Conservation (phyloP, 2,113 vertebrate genomes). For the Plecotus auritus region DNA sequence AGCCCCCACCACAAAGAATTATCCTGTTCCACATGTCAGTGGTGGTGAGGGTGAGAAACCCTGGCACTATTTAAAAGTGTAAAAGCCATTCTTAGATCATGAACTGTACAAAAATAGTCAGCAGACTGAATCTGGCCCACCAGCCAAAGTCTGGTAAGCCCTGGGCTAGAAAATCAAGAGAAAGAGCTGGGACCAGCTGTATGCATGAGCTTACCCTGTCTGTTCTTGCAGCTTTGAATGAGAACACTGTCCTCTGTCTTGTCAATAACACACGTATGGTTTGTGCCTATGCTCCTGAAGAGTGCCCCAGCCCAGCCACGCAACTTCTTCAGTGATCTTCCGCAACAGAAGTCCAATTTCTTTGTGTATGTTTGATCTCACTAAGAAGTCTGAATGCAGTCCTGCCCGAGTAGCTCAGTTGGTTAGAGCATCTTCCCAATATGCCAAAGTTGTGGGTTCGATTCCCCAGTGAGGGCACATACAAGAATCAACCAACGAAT, state of each 20-base stretch:
- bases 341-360: neutral
- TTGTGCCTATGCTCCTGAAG: neutral
- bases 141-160: neutral
- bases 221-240: neutral
- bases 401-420: no score
- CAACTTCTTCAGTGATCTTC: neutral
- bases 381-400: neutral
- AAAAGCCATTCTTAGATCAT: neutral
- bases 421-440: no score
- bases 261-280: neutral
- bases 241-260: neutral
- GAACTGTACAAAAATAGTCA: neutral
- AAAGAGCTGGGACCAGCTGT: neutral
- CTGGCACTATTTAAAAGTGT: neutral
- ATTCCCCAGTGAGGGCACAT: no score
- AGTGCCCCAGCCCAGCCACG: neutral
- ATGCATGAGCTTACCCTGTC: neutral
- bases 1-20: neutral
- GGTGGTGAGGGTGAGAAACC: neutral
- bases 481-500: no score
- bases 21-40: neutral
- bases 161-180: neutral
- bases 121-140: neutral
- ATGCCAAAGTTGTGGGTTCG: no score
- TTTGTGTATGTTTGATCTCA: neutral